Conservation (phyloP, 2,797 vertebrate species). For the Cyclura pinguis region DNA sequence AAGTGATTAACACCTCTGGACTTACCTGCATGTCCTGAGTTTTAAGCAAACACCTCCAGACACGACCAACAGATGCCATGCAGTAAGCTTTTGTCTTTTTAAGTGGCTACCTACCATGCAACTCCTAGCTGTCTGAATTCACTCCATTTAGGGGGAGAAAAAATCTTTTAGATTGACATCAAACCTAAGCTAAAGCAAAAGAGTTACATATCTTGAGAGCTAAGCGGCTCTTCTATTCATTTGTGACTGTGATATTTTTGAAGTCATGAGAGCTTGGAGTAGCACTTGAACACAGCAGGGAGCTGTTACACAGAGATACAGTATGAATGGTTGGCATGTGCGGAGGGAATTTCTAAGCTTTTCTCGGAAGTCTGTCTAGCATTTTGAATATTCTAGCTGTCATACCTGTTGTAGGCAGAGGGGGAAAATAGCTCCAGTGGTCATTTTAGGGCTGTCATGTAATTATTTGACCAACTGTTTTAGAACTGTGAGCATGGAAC, state of each 20-base stretch:
- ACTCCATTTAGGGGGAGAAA: neutral
- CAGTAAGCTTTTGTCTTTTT: neutral
- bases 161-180: neutral
- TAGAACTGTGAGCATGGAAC: neutral
- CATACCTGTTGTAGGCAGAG: neutral
- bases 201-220: neutral
- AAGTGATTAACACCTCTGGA: neutral
- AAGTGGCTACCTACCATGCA: neutral
- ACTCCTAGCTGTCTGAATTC: neutral
- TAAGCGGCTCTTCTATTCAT: neutral
- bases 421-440: neutral
- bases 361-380: neutral
- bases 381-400: neutral
- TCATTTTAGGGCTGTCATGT: neutral
- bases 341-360: neutral
- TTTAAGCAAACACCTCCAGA: neutral
- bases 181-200: neutral
- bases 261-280: neutral
- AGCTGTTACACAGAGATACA: neutral
- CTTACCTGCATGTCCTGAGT: neutral
- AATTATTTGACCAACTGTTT: constrained; percentile 4
- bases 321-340: neutral
- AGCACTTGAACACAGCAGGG: neutral
- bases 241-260: neutral
- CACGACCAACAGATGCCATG: neutral